Base-by-base conservation (phyloP, 2,888 invertebrate genomes). In the Pristionchus mayeri region DNA sequence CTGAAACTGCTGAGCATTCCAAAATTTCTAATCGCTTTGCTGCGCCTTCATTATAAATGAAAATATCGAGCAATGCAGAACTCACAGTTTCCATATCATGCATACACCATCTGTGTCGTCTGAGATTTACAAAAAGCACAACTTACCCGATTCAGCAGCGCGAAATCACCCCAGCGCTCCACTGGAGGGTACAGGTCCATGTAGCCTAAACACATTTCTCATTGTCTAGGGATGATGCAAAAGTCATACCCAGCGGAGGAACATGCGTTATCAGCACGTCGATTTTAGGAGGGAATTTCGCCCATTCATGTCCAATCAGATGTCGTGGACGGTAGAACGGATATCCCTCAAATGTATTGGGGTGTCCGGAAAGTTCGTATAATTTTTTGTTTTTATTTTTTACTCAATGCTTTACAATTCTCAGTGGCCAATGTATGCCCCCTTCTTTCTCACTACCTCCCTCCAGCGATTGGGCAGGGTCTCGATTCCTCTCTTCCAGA, bases 181-280 rank as follows among this genome's bases (percentile, higher is more conserved):
- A 48, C 63, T 0, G 40, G 44, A 0, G 60, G 60, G 81, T 82
- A 82, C 3, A 82, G 63, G 48, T 82, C 81, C 44, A 82, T 27
- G 34, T 82, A 63, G 2, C 81, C 81, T 82, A 6, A n/a, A 9
- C 21, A 78, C 0, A 44, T 44, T 27, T 48, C 3, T 27, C 4
- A 16, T 24, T 16, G 24, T 21, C 18, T 3, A 7, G 27, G 7
- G 27, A 18, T 27, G n/a, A 16, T 24, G 21, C 11, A 57, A 57
- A 3, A 9, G n/a, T 40, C 27, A 2, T 24, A 82, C 81, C 81
- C 0, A 82, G 63, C 3, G 81, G 81, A 13, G 81, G 96, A 0
- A 95, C 95, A 93, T 96, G 96, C 0, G 96, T 96, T 54, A 96
- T 94, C 21, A 97, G 94, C 85, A 96, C 94, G 93, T 96, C 96